Conservation (phyloP, 2,797 vertebrate species). For the Pteropus rufus region DNA sequence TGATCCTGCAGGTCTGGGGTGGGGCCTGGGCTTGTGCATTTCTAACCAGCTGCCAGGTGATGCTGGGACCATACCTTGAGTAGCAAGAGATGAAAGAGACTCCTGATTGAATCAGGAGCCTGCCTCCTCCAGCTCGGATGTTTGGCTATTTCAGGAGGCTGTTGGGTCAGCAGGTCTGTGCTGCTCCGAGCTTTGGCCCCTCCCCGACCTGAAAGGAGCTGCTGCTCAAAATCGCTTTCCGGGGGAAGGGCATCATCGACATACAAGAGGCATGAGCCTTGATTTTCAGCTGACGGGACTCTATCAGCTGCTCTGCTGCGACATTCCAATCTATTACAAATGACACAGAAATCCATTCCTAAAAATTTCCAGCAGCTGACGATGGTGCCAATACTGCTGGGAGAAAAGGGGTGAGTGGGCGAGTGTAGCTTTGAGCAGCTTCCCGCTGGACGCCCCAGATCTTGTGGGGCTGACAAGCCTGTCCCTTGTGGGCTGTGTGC, state of each 20-base stretch:
- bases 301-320: conserved; percentile 33
- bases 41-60: background rate
- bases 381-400: background rate
- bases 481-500: background rate
- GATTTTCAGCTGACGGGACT: conserved; percentile 28
- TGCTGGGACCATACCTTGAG: background rate
- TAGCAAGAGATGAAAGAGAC: background rate
- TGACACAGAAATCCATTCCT: conserved; percentile 58
- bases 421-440: background rate
- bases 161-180: background rate
- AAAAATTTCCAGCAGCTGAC: conserved; percentile 20
- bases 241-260: background rate
- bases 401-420: background rate
- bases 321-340: conserved; percentile 60
- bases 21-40: background rate
- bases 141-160: background rate
- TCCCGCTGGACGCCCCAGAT: background rate
- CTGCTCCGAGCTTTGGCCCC: background rate
- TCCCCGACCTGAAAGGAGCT: fast-evolving
- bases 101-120: background rate
- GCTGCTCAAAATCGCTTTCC: background rate
- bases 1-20: background rate
- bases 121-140: background rate
- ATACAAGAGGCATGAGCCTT: conserved; percentile 4
- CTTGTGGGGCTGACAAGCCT: background rate